These are phyloP conservation scores for Scomber japonicus DNA, from an alignment of 2,113 vertebrate species.

Conservation along the genomic window DNA sequence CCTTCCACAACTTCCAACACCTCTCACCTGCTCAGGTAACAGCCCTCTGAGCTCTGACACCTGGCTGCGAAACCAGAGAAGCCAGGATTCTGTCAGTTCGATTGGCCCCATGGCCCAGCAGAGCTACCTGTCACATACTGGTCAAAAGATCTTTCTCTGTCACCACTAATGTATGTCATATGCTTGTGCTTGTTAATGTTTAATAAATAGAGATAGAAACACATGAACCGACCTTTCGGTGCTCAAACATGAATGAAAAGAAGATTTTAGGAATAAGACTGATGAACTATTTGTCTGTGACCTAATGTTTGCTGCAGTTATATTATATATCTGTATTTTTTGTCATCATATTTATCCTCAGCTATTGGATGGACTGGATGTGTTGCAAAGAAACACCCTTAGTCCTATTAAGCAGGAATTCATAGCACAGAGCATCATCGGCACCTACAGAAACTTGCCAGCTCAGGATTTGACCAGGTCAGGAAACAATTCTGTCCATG, in stretches of 20 bases:
- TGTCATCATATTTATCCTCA: conserved; percentile 49
- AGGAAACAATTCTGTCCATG: conserved; percentile 16
- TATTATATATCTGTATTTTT: not conserved
- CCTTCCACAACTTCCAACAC: conserved; percentile 86
- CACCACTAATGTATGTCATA: conserved; percentile 35
- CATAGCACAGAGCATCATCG: conserved; percentile 73
- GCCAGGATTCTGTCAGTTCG: conserved; percentile 29
- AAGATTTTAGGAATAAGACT: conserved; percentile 5
- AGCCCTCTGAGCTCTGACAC: conserved; percentile 75
- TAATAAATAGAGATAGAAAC: conserved; percentile 67
- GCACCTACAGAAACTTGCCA: conserved; percentile 80
- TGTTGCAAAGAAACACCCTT: conserved; percentile 77
- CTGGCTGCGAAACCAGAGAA: conserved; percentile 73
- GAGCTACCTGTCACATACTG: conserved; percentile 41
- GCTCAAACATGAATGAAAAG: not conserved
- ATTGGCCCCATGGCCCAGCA: conserved; percentile 33
- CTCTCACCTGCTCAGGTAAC: conserved; percentile 89
- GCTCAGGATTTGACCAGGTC: conserved; percentile 81
- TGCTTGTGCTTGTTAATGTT: conserved; percentile 50
- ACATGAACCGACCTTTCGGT: conserved; percentile 49
- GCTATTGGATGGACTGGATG: conserved; percentile 82
- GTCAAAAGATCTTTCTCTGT: conserved; percentile 54
- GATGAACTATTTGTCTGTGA: no score
- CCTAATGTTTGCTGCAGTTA: no score
- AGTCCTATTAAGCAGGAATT: conserved; percentile 79